phyloP scores from a whole-genome alignment of 92 coral and sea anemone genomes.

The Palythoa heliodiscus region DNA sequence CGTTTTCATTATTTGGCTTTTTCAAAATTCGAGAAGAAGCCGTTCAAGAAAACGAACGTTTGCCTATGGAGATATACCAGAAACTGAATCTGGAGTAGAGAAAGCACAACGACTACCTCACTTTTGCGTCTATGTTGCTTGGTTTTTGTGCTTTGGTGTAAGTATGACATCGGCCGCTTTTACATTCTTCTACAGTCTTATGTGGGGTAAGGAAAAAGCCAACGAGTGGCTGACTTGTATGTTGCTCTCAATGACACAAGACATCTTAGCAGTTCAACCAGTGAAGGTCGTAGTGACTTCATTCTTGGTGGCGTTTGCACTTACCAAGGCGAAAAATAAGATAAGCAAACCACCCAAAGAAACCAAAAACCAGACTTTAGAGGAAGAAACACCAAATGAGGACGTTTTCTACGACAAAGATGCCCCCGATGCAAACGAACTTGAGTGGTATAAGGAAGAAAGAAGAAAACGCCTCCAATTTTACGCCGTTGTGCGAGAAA shows the following conservation, averaged over 20 bases:
- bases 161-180: conserved; percentile 54
- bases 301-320: conserved; percentile 41
- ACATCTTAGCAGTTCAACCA: conserved; percentile 66
- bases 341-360: neutral
- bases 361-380: neutral
- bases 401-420: conserved; percentile 3
- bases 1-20: conserved; percentile 53
- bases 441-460: conserved; percentile 37
- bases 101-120: conserved; percentile 59
- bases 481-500: conserved; percentile 34
- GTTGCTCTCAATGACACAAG: conserved; percentile 57
- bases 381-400: conserved; percentile 1
- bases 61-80: neutral
- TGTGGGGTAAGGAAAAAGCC: conserved; percentile 69
- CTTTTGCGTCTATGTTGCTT: conserved; percentile 66
- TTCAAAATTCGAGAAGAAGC: conserved; percentile 51
- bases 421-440: conserved; percentile 12
- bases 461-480: conserved; percentile 29
- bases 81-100: neutral
- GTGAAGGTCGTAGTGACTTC: conserved; percentile 57
- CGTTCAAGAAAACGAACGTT: neutral
- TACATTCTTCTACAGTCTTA: conserved; percentile 71
- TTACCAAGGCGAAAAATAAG: conserved; percentile 19
- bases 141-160: conserved; percentile 58
- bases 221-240: conserved; percentile 71